A percentile compares a stretch with the other conserved stretches of the same genome.
phyloP scores from a whole-genome alignment of 2,888 invertebrate species.

The Pterostichus madidus region DNA sequence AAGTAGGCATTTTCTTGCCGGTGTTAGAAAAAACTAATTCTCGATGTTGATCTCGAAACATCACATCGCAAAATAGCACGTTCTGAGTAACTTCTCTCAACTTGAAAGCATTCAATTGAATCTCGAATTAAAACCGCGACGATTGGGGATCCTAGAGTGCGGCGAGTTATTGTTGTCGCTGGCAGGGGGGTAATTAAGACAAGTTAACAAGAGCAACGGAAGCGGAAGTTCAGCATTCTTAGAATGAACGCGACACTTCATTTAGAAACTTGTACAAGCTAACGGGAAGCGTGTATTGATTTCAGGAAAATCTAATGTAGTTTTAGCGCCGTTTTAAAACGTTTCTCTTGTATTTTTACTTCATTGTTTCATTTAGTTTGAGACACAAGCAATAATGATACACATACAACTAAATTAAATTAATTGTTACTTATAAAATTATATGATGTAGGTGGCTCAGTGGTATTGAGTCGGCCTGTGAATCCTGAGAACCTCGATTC shows the following conservation, averaged over 20 bases:
- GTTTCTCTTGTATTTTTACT: background rate
- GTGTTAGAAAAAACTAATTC: no score
- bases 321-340: slow-evolving; percentile 4
- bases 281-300: background rate
- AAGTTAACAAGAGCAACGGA: slow-evolving; percentile 15
- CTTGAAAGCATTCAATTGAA: background rate
- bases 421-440: no score
- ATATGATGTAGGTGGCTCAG: no score
- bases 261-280: slow-evolving; percentile 6
- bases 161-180: slow-evolving; percentile 16
- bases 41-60: background rate
- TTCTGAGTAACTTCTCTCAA: background rate
- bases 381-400: no score
- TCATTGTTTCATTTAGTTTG: no score
- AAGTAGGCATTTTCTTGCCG: no score
- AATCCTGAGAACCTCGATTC: no score
- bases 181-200: slow-evolving; percentile 33
- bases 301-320: background rate
- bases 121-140: slow-evolving; percentile 1
- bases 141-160: background rate
- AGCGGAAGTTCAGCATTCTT: slow-evolving; percentile 1
- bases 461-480: no score
- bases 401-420: no score
- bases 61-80: background rate
- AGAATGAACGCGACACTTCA: slow-evolving; percentile 28